Evolutionary conservation across 2,113 vertebrate genomes (phyloP).

Genomic region (Ailuropoda melanoleuca): DNA sequence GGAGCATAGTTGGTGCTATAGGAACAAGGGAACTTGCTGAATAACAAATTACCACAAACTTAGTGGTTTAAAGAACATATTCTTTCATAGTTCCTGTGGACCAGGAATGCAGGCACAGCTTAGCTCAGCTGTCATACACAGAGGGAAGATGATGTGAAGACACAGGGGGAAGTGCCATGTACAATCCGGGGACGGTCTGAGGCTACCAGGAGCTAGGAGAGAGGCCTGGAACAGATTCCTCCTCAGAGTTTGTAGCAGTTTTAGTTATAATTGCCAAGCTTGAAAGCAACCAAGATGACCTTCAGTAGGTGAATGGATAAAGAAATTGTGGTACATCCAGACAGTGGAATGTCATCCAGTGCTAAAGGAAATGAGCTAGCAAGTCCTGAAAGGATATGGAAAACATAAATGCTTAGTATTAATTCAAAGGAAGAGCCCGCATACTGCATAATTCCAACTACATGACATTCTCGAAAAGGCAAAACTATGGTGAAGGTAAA

Average conservation of each 20-base stretch:
- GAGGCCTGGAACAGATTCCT: too few species aligned
- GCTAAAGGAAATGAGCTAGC: not conserved
- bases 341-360: not conserved
- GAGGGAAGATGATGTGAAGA: not conserved
- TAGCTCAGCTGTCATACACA: not conserved
- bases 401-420: not conserved
- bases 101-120: not conserved
- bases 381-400: not conserved
- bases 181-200: too few species aligned
- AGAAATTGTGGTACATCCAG: not conserved
- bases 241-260: too few species aligned
- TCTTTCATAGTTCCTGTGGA: not conserved
- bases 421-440: not conserved
- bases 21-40: not conserved
- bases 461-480: not conserved
- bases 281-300: too few species aligned
- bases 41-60: not conserved
- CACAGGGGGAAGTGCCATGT: not conserved
- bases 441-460: not conserved
- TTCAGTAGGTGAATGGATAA: not conserved
- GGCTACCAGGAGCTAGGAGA: too few species aligned
- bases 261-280: too few species aligned
- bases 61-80: not conserved
- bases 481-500: too few species aligned
- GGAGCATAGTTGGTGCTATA: not conserved